Percentiles rank a stretch among this genome's conserved stretches.
These are phyloP conservation scores for Datnioides undecimradiatus DNA, from an alignment of 2,113 vertebrate genomes.

Conservation along the genomic window DNA sequence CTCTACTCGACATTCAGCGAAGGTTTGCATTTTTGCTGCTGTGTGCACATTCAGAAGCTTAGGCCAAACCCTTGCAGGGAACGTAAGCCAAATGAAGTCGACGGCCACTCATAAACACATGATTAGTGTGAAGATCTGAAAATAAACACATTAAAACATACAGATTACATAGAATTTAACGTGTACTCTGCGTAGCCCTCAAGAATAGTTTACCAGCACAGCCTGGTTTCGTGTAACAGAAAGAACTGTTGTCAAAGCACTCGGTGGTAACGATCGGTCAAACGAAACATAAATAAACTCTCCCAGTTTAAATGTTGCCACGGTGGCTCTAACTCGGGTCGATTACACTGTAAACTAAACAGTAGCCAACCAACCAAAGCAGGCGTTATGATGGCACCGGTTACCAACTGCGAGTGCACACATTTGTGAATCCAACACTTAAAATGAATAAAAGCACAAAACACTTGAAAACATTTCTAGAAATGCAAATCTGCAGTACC, in stretches of 20 bases:
- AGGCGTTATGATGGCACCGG: conserved; percentile 21
- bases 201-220: no score
- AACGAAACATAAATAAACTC: neutral
- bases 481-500: neutral
- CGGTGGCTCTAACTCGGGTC: neutral
- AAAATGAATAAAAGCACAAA: neutral
- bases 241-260: neutral
- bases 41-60: neutral
- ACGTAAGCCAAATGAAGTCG: neutral
- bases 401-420: neutral
- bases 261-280: no score
- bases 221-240: neutral
- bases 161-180: neutral
- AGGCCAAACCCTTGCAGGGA: neutral
- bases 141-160: neutral
- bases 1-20: neutral
- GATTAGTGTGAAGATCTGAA: neutral
- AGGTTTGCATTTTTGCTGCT: neutral
- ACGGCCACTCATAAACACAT: neutral
- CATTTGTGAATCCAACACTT: conserved; percentile 3
- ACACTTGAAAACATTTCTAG: neutral
- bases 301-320: neutral
- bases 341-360: conserved; percentile 4
- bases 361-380: conserved; percentile 22
- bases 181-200: neutral